These are phyloP conservation scores for Enteromius fasciolatus DNA, from an alignment of 2,797 vertebrate species.

Conservation along the genomic window DNA sequence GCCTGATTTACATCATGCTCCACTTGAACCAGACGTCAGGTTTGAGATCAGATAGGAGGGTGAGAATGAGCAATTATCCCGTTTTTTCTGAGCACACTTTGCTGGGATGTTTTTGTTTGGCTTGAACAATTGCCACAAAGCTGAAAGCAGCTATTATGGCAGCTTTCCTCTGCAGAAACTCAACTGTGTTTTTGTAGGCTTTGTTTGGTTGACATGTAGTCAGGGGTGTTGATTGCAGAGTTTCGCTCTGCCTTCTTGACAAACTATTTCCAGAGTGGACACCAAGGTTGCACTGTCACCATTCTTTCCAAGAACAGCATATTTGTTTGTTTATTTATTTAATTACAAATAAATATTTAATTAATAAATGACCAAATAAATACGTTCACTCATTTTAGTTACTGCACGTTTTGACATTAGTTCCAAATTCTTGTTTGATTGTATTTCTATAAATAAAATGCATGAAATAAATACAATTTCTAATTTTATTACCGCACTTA, in stretches of 20 bases:
- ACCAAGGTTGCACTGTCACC: not conserved
- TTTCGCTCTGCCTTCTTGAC: slow-evolving; percentile 14
- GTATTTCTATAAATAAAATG: not conserved
- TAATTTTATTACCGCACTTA: not conserved
- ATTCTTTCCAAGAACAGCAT: not conserved
- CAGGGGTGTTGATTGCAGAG: slow-evolving; percentile 10
- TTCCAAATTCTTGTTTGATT: not conserved
- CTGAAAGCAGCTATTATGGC: slow-evolving; percentile 10
- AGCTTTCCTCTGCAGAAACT: slow-evolving; percentile 9
- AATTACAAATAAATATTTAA: not conserved
- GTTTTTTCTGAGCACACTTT: not conserved
- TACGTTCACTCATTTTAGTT: not conserved
- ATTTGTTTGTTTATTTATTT: not conserved
- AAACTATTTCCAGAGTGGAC: not conserved
- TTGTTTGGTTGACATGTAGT: slow-evolving; percentile 47
- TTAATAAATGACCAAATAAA: not conserved
- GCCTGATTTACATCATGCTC: slow-evolving; percentile 11
- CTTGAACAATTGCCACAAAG: not conserved
- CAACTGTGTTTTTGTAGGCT: slow-evolving; percentile 25
- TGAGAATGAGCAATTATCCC: not conserved
- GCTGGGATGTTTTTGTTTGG: slow-evolving; percentile 24
- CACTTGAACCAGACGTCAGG: not conserved
- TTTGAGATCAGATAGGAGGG: not conserved
- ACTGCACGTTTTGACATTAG: not conserved
- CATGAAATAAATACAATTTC: not conserved